A percentile compares a stretch with the other conserved stretches of the same genome.
Evolutionary conservation across 2,797 vertebrate species (phyloP).

Genomic region (Euthynnus affinis): DNA sequence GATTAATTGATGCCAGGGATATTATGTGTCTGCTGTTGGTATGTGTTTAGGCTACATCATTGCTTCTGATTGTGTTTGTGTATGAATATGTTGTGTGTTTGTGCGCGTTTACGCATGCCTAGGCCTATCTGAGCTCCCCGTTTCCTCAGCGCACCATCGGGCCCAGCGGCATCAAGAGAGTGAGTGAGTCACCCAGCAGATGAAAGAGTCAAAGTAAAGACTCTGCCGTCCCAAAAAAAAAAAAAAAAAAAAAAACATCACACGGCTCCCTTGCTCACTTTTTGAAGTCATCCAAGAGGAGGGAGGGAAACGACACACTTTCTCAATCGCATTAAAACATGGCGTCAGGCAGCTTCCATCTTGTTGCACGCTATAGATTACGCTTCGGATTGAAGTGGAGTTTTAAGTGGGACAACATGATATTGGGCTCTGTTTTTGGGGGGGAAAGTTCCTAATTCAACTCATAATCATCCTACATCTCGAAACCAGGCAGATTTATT

Average conservation of each 20-base stretch:
- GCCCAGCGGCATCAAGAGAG: constrained; percentile 67
- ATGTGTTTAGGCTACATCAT: constrained; percentile 47
- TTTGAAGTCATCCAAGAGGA: constrained; percentile 82
- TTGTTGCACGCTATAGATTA: constrained; percentile 79
- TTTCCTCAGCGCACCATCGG: constrained; percentile 72
- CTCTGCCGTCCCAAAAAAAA: constrained; percentile 79
- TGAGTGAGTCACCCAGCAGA: constrained; percentile 80
- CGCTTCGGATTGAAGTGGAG: constrained; percentile 79
- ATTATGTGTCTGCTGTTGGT: constrained; percentile 35
- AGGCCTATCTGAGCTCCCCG: constrained; percentile 59
- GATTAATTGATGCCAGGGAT: constrained; percentile 34
- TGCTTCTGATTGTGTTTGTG: constrained; percentile 42
- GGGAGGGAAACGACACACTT: constrained; percentile 82
- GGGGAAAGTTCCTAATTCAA: constrained; percentile 54
- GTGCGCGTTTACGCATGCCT: constrained; percentile 52
- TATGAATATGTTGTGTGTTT: constrained; percentile 57
- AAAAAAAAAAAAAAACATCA: constrained; percentile 57
- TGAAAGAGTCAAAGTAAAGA: constrained; percentile 85
- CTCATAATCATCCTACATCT: constrained; percentile 53
- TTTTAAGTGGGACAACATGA: constrained; percentile 80
- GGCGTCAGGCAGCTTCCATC: constrained; percentile 80
- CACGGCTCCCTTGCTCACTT: constrained; percentile 80
- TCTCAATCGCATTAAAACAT: constrained; percentile 84
- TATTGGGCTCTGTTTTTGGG: constrained; percentile 59
- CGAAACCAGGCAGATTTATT: constrained; percentile 59